Base-by-base conservation (phyloP, 35 echinoderm and acorn worm species). In the Strongylocentrotus purpuratus region DNA sequence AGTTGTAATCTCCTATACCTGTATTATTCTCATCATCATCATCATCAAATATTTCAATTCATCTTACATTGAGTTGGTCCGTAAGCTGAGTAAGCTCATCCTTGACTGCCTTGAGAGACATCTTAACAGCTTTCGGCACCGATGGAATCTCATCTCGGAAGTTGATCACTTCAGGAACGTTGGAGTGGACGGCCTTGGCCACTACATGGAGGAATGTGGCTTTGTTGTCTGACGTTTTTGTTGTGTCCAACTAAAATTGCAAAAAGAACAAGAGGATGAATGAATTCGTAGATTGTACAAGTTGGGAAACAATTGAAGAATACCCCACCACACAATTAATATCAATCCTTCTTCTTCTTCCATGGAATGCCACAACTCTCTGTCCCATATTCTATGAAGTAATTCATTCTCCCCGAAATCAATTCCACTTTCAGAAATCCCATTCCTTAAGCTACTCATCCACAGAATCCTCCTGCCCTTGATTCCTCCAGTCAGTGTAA, bases 181-280 rank as follows among this genome's bases (percentile, higher is more conserved):
- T 99, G 33, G 92, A 94, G 59, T 99, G 78, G 5, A 99, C 98
- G 0, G 98, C 98, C 90, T 99, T 99, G 90, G 98, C 98, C 14
- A 99, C 96, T 22, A 99, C 96, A 52, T 99, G 98, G 7, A 99
- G 96, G 94, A 99, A 99, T 12, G 98, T 99, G 11, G 98, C 97
- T 61, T 97, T 99, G 87, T 99, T 99, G 94, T 99, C 98, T 15
- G 97, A 96, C 85, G 98, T 99, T 86, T 99, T 99, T 33, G 98
- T 99, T 17, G 98, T 99, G 90, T 99, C 98, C 20, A 99, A 96
- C 97, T 99, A 45, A 9, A 48, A 46, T 45, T 31, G 48, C 13
- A 94, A 85, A 46, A 20, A 32, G 47, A 85, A 92, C 94, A 87
- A 88, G 41, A 88, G 31, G 50, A 94, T 12, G n/a, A 32, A 78